A percentile compares a stretch with the other conserved stretches of the same genome.
These are phyloP conservation scores for Bungarus multicinctus DNA, from an alignment of 2,113 vertebrate genomes.

Conservation along the genomic window DNA sequence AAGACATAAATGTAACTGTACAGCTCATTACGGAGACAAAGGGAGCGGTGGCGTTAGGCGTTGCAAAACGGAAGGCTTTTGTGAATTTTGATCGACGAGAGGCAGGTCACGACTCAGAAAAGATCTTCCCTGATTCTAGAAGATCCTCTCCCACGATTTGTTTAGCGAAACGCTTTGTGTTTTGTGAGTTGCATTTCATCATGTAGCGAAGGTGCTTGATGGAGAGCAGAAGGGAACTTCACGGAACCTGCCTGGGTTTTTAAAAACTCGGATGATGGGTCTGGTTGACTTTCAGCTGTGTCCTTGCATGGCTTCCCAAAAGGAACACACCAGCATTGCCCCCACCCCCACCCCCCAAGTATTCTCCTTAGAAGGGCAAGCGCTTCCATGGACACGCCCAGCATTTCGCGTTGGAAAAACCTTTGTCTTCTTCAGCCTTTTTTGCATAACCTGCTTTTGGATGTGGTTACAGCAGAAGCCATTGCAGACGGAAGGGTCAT, in stretches of 20 bases:
- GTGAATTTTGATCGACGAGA: background rate
- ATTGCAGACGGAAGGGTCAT: background rate
- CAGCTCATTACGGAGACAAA: background rate
- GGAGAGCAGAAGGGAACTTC: background rate
- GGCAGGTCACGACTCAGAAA: background rate
- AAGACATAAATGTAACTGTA: too few relatives aligned
- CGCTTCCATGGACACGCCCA: accelerated
- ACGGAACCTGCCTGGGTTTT: background rate
- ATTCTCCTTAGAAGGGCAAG: background rate
- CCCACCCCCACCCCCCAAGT: too few relatives aligned
- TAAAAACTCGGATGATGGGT: background rate
- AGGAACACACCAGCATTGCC: background rate
- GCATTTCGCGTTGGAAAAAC: background rate
- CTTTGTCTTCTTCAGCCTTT: accelerated
- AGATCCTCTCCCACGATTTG: background rate
- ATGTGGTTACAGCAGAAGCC: background rate
- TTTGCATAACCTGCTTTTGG: accelerated
- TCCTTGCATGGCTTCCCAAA: background rate
- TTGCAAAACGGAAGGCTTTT: background rate
- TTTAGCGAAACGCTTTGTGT: background rate
- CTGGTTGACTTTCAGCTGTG: background rate
- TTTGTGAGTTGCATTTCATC: background rate
- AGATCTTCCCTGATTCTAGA: background rate
- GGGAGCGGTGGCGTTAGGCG: background rate
- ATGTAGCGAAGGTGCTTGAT: background rate